Percentiles rank a stretch among this genome's conserved stretches.
Evolutionary conservation across 2,113 vertebrate species (phyloP).

Genomic region (Labeo catla): DNA sequence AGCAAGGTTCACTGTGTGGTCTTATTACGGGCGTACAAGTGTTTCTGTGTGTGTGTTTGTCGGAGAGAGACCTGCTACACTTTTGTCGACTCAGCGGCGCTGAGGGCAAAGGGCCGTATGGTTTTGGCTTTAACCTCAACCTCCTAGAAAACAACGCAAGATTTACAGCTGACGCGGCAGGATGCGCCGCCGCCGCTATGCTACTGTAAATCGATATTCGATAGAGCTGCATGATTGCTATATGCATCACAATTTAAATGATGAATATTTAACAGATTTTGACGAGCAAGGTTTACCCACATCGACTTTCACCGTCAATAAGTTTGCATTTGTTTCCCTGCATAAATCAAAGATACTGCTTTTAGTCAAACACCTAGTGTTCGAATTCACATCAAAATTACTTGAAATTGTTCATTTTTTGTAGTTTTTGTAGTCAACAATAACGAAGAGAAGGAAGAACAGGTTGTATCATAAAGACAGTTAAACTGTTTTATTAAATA

Average conservation of each 20-base stretch:
- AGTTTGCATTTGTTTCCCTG: background rate
- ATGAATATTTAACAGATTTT: slow-evolving; percentile 34
- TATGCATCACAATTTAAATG: slow-evolving; percentile 10
- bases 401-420: background rate
- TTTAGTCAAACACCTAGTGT: background rate
- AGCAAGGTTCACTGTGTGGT: background rate
- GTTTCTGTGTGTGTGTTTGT: background rate
- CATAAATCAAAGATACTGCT: background rate
- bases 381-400: background rate
- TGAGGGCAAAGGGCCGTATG: slow-evolving; percentile 58
- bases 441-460: background rate
- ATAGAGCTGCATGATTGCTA: slow-evolving; percentile 18
- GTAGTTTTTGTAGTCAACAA: background rate
- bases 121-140: slow-evolving; percentile 49
- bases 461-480: background rate
- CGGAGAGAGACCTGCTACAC: slow-evolving; percentile 47
- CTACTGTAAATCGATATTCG: slow-evolving; percentile 12
- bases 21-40: background rate
- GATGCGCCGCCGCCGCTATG: background rate
- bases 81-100: slow-evolving; percentile 55
- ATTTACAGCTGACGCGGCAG: slow-evolving; percentile 5
- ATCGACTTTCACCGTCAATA: background rate
- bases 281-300: background rate
- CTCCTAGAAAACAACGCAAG: slow-evolving; percentile 25
- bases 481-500: background rate